Evolutionary conservation across 2,113 vertebrate genomes (phyloP).

Genomic region (Pterocles burchelli): DNA sequence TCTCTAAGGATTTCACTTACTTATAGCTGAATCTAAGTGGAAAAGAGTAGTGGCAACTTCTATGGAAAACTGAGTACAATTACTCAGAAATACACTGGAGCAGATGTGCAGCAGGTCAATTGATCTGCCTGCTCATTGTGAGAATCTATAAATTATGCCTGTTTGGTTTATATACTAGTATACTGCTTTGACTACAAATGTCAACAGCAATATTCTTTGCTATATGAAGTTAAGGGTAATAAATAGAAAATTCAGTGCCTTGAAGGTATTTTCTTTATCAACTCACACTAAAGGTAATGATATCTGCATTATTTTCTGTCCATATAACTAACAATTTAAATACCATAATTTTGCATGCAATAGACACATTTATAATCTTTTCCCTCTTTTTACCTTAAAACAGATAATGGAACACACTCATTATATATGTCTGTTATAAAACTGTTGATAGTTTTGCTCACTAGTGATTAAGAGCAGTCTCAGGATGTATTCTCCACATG

Average conservation of each 20-base stretch:
- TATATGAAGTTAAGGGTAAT: neutral
- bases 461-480: neutral
- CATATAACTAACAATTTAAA: neutral
- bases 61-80: neutral
- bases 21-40: neutral
- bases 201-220: neutral
- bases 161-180: neutral
- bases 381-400: neutral
- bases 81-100: neutral
- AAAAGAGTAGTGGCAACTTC: neutral
- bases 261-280: neutral
- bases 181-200: neutral
- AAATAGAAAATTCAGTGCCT: neutral
- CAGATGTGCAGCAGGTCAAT: neutral
- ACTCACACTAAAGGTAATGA: neutral
- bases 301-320: neutral
- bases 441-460: neutral
- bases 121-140: neutral
- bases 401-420: neutral
- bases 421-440: neutral
- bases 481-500: neutral
- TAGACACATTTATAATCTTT: neutral
- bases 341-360: neutral
- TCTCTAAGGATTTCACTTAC: neutral
- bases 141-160: neutral